Percentiles rank a stretch among this genome's conserved stretches.
phyloP scores from a whole-genome alignment of 2,113 vertebrate genomes.

The Alces alces region DNA sequence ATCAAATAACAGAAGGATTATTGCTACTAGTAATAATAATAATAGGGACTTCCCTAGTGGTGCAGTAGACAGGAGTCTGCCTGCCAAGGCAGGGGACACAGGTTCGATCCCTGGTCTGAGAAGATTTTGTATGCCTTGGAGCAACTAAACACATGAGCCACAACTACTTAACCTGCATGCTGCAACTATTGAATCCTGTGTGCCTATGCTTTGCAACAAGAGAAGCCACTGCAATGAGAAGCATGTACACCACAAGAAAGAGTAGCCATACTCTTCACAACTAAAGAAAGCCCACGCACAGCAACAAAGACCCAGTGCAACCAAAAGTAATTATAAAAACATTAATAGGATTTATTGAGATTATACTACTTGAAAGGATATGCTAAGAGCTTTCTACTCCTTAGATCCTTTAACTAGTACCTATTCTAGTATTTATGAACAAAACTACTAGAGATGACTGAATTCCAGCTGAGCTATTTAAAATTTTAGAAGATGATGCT shows the following conservation, averaged over 20 bases:
- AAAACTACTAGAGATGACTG: background rate
- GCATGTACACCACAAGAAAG: background rate
- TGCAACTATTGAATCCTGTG: background rate
- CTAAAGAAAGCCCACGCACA: background rate
- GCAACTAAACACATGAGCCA: background rate
- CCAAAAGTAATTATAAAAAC: background rate
- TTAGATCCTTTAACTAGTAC: background rate
- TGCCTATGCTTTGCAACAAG: background rate
- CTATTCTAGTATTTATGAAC: background rate
- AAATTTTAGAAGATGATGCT: background rate
- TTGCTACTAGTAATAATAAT: background rate
- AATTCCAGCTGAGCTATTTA: background rate
- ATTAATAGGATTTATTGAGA: background rate
- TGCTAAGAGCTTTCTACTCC: background rate
- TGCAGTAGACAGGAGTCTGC: background rate
- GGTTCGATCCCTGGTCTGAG: background rate
- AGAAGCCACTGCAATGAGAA: background rate
- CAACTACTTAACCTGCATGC: background rate
- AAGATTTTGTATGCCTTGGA: background rate
- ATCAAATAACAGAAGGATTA: background rate
- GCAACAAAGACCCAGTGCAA: background rate
- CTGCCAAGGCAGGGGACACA: background rate
- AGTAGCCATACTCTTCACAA: background rate
- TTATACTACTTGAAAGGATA: background rate
- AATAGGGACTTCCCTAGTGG: background rate